Conservation (phyloP, 2,888 invertebrate species). For the Megastigmus dorsalis region DNA sequence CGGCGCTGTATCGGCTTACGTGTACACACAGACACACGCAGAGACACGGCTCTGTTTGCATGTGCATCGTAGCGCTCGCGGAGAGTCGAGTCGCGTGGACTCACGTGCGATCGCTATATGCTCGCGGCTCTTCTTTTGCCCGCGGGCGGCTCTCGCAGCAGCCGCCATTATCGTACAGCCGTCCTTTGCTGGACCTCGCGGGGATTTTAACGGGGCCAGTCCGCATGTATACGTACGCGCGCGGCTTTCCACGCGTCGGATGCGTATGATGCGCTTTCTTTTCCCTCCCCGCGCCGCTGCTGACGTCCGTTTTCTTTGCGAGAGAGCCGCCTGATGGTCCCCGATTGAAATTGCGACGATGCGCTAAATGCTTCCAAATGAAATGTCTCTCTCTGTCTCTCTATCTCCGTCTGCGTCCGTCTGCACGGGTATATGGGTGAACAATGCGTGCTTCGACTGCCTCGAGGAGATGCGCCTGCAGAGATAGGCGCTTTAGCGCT, state of each 20-base stretch:
- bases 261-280: no score
- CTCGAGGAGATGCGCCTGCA: conserved; percentile 1
- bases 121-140: background rate
- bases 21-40: no score
- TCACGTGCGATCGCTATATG: no score
- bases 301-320: no score
- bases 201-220: conserved; percentile 3
- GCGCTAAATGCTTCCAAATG: background rate
- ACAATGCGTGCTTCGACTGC: background rate
- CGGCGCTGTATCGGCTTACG: no score
- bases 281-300: background rate
- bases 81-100: background rate
- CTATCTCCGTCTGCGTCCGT: no score
- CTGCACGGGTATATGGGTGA: background rate
- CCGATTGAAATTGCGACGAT: conserved; percentile 10
- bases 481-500: no score
- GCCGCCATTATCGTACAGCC: background rate
- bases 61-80: no score
- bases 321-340: background rate
- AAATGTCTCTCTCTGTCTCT: no score
- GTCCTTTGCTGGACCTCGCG: no score
- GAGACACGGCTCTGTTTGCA: conserved; percentile 9
- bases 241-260: background rate
- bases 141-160: background rate
- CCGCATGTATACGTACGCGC: no score